Conservation (phyloP, 1,140 invertebrate species). For the Lordiphosa mommai region DNA sequence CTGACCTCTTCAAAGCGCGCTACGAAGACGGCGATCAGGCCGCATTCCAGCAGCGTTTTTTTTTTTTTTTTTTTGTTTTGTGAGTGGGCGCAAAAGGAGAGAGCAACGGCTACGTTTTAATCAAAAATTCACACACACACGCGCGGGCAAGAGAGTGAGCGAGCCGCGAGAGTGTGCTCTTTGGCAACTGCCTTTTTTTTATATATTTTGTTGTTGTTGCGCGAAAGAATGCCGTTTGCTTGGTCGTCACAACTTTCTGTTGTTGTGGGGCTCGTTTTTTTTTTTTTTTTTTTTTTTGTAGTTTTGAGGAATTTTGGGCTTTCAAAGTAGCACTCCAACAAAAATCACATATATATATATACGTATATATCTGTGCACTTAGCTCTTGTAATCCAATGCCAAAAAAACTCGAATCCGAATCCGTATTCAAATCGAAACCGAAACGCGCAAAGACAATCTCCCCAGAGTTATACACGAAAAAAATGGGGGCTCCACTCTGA, state of each 20-base stretch:
- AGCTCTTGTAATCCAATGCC: slow-evolving; percentile 42
- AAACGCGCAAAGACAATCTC: slow-evolving; percentile 24
- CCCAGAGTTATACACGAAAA: slow-evolving; percentile 35
- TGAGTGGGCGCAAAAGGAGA: slow-evolving; percentile 28
- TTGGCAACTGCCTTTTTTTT: slow-evolving; percentile 38
- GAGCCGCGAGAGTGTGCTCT: slow-evolving; percentile 13
- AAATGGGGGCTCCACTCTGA: slow-evolving; percentile 43
- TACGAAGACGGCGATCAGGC: slow-evolving; percentile 59
- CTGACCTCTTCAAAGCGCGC: slow-evolving; percentile 67
- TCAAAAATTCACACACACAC: slow-evolving; percentile 59
- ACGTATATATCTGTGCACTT: background rate
- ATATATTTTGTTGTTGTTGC: slow-evolving; percentile 66
- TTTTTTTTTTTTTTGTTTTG: slow-evolving; percentile 7
- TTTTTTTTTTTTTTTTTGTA: slow-evolving; percentile 17
- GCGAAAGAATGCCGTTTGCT: slow-evolving; percentile 78
- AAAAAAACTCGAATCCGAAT: slow-evolving; percentile 32
- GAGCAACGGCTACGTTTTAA: slow-evolving; percentile 63
- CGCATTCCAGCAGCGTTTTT: slow-evolving; percentile 58
- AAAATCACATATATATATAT: background rate
- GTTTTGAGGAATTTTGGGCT: slow-evolving; percentile 30
- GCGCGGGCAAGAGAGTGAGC: slow-evolving; percentile 10
- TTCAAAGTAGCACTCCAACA: slow-evolving; percentile 1
- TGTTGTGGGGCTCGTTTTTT: slow-evolving; percentile 43
- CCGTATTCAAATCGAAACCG: slow-evolving; percentile 30
- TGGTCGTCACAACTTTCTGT: slow-evolving; percentile 49